These are phyloP conservation scores for Rambutsinella grinnellia DNA, from an alignment of 2,888 invertebrate genomes.

Conservation along the genomic window DNA sequence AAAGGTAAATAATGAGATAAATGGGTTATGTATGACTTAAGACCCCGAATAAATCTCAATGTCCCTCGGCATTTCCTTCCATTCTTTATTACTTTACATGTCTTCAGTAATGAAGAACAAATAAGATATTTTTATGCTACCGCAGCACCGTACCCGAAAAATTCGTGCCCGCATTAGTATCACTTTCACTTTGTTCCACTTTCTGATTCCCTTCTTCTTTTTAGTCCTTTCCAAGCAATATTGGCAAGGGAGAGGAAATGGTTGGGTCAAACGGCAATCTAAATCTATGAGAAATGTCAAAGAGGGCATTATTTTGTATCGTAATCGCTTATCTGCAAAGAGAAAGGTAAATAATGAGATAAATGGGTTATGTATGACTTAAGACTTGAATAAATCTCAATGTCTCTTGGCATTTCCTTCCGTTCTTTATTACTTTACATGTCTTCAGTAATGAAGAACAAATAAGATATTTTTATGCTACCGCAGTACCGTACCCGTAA, in stretches of 20 bases:
- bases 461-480: constrained; percentile 34
- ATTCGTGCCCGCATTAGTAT: constrained; percentile 9
- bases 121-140: constrained; percentile 26
- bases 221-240: background rate
- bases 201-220: background rate
- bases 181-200: constrained; percentile 5
- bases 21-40: too few species aligned
- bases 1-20: too few species aligned
- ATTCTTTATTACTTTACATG: too few species aligned
- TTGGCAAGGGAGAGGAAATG: too few species aligned
- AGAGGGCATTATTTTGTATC: too few species aligned
- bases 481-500: constrained; percentile 15
- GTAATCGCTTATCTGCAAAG: too few species aligned
- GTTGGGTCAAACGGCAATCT: too few species aligned
- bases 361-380: too few species aligned
- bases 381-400: constrained; percentile 66
- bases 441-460: constrained; percentile 64
- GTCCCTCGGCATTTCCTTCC: constrained; percentile 59
- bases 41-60: constrained; percentile 66
- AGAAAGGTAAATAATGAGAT: too few species aligned
- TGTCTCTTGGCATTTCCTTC: constrained; percentile 60
- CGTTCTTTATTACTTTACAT: too few species aligned
- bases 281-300: too few species aligned
- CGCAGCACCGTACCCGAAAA: constrained; percentile 14
- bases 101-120: constrained; percentile 64